A percentile compares a stretch with the other conserved stretches of the same genome.
These are phyloP conservation scores for Aplysia californica DNA, from an alignment of 1,140 invertebrate genomes.

Conservation along the genomic window DNA sequence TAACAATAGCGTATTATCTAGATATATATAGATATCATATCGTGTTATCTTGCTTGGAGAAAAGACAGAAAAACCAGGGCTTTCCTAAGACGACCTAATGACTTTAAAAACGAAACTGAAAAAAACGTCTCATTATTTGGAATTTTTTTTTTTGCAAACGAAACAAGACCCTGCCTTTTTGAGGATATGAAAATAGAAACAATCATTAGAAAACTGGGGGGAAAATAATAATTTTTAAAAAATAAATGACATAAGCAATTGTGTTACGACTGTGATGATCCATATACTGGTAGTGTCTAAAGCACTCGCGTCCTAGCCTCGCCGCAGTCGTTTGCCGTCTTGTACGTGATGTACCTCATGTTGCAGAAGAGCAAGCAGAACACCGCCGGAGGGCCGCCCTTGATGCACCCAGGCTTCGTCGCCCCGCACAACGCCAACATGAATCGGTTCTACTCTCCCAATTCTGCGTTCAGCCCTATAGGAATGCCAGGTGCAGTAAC, in stretches of 20 bases:
- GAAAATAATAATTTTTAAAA: no score
- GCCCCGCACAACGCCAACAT: conserved; percentile 6
- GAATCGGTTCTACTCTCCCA: conserved; percentile 45
- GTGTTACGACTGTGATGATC: background rate
- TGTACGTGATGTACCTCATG: background rate
- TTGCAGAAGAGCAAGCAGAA: conserved; percentile 7
- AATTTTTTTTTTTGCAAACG: no score
- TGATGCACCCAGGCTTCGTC: conserved; percentile 1
- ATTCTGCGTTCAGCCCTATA: conserved; percentile 59
- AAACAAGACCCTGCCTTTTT: no score
- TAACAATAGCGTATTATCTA: no score
- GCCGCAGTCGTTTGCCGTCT: background rate
- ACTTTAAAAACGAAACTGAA: no score
- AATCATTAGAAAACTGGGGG: no score
- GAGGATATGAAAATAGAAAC: no score
- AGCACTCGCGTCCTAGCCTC: background rate
- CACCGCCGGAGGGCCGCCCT: conserved; percentile 12
- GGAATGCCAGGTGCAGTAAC: conserved; percentile 2
- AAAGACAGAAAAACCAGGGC: no score
- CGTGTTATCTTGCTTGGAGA: no score
- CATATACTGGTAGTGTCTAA: background rate
- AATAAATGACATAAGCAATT: background rate
- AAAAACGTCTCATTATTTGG: no score
- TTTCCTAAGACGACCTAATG: no score
- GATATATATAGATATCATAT: no score